Conservation (phyloP, 2,888 invertebrate genomes). For the Archaeoteleia sp. region DNA sequence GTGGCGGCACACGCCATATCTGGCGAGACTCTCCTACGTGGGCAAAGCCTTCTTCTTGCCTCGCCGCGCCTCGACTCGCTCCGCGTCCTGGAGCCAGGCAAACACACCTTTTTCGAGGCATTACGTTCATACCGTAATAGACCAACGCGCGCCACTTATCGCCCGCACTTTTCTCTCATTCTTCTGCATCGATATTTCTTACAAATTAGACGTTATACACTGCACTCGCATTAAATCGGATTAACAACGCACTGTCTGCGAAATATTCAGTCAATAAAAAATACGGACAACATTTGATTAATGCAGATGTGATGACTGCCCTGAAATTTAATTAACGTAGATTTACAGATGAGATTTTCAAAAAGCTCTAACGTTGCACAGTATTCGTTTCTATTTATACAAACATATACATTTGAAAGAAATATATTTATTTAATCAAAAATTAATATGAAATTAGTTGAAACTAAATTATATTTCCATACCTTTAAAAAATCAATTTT, state of each 20-base stretch:
- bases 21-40: slow-evolving; percentile 72
- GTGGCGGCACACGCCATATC: slow-evolving; percentile 72
- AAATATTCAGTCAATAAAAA: no score
- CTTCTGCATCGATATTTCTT: slow-evolving; percentile 35
- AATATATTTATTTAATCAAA: no score
- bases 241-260: slow-evolving; percentile 6
- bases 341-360: no score
- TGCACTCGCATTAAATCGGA: slow-evolving; percentile 14
- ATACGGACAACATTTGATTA: no score
- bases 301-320: no score
- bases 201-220: slow-evolving; percentile 26
- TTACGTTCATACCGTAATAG: slow-evolving; percentile 73
- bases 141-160: slow-evolving; percentile 51
- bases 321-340: no score
- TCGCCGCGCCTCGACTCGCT: slow-evolving; percentile 52
- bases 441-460: no score
- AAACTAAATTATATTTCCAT: no score
- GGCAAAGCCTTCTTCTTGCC: slow-evolving; percentile 59
- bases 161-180: slow-evolving; percentile 40
- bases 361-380: no score
- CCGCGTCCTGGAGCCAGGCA: slow-evolving; percentile 63
- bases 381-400: no score
- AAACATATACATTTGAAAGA: no score
- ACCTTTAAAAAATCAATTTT: no score
- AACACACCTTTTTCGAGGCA: slow-evolving; percentile 73